A percentile compares a stretch with the other conserved stretches of the same genome.
phyloP scores from a whole-genome alignment of 2,797 vertebrate genomes.

The Fistularia tabacaria region DNA sequence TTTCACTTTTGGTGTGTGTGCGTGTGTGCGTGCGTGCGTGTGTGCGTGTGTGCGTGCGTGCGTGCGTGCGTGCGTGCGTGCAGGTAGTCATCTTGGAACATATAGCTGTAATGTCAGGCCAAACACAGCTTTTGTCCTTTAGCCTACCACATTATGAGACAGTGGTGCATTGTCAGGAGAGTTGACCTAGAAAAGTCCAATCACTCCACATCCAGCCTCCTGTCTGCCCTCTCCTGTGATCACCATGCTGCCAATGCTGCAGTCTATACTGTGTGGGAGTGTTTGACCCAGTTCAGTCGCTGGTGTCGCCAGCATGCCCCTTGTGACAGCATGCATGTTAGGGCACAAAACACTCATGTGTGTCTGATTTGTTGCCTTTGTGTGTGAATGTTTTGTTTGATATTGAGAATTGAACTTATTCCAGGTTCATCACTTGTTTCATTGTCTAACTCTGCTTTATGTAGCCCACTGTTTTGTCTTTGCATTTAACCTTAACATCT shows the following conservation, averaged over 20 bases:
- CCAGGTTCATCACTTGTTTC: no score
- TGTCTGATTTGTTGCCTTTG: conserved; percentile 29
- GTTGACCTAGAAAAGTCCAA: conserved; percentile 84
- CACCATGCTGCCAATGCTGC: conserved; percentile 69
- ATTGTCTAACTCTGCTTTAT: no score
- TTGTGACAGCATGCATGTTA: conserved; percentile 57
- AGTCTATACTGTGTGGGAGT: conserved; percentile 49
- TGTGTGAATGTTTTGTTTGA: background rate
- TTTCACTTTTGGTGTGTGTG: background rate
- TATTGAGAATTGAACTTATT: no score
- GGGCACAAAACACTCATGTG: conserved; percentile 52
- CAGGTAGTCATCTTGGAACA: conserved; percentile 58
- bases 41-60: conserved; percentile 1
- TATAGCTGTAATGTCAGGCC: conserved; percentile 62
- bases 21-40: conserved; percentile 9
- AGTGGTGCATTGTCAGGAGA: conserved; percentile 78
- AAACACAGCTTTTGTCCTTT: conserved; percentile 72
- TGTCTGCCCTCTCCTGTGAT: conserved; percentile 74
- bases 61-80: conserved; percentile 8
- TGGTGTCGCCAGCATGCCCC: conserved; percentile 64
- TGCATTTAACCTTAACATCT: no score
- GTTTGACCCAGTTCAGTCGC: conserved; percentile 73
- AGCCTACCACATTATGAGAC: conserved; percentile 70
- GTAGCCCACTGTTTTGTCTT: no score
- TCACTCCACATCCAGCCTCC: conserved; percentile 75